Evolutionary conservation across 1,140 invertebrate genomes (phyloP).

Genomic region (Brachionus manjavacas): DNA sequence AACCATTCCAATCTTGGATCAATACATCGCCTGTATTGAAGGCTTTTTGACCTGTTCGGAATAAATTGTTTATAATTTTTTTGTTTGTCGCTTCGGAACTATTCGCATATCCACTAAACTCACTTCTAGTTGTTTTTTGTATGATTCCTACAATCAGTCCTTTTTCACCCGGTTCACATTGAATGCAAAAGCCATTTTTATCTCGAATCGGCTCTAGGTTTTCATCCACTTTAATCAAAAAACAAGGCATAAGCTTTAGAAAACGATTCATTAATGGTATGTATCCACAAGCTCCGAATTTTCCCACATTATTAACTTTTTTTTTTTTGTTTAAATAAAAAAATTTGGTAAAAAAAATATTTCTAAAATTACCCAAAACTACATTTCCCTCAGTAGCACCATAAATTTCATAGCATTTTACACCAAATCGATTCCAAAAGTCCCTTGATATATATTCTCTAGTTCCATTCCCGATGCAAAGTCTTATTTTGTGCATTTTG

Average conservation of each 20-base stretch:
- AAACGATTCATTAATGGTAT: slow-evolving; percentile 45
- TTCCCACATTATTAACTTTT: slow-evolving; percentile 19
- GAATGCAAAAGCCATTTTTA: slow-evolving; percentile 71
- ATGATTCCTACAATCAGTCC: slow-evolving; percentile 97
- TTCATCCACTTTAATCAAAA: slow-evolving; percentile 4
- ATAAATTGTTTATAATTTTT: slow-evolving; percentile 84
- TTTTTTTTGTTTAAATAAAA: not conserved
- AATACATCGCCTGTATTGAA: slow-evolving; percentile 93
- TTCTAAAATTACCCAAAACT: not conserved
- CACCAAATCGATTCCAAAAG: slow-evolving; percentile 83
- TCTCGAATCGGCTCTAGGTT: slow-evolving; percentile 50
- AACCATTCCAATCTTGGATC: slow-evolving; percentile 81
- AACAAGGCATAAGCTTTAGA: not conserved
- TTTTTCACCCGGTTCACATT: slow-evolving; percentile 76
- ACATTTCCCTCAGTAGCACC: slow-evolving; percentile 91
- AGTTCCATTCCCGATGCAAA: slow-evolving; percentile 94
- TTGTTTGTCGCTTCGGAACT: slow-evolving; percentile 76
- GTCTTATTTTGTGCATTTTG: slow-evolving; percentile 71
- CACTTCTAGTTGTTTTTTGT: slow-evolving; percentile 62
- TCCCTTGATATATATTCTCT: slow-evolving; percentile 89
- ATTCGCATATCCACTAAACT: slow-evolving; percentile 78
- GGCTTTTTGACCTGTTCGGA: slow-evolving; percentile 77
- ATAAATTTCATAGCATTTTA: slow-evolving; percentile 84
- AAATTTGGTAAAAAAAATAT: not conserved
- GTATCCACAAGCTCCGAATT: slow-evolving; percentile 82